Evolutionary conservation across 2,797 vertebrate species (phyloP), one percentile per base, ranked within the genome.

Genomic region (Parauchenoglanis ngamensis): DNA sequence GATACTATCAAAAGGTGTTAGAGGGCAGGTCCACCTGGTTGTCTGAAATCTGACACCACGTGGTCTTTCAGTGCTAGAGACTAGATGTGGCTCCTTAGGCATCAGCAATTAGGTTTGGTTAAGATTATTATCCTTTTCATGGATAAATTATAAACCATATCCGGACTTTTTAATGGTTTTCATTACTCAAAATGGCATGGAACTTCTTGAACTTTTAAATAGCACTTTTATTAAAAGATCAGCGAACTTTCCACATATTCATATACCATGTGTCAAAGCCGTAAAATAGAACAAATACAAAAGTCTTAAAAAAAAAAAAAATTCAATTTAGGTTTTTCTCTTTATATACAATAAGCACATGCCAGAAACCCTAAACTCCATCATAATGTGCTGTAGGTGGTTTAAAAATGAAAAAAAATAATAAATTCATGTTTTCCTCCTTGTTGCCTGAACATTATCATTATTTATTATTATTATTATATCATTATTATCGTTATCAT

Each of bases 1-100:
- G 61, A 87, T 77, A 72, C 88, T 65, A 72, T 87, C 56, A 82
- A 56, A 85, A 88, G 49, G 87, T 88, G 87, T 82, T 85, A 80
- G 65, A 85, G 83, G 83, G 67, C 83, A 81, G 83, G 67, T 87
- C 86, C 78, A 84, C 81, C 81, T 87, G 78, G 46, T 78, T 57
- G 52, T 83, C 72, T 54, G 73, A 83, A 83, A 77, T 83, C 61
- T 65, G 52, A 65, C 21, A 87, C 70, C 67, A n/a, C 59, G 13
- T 44, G 56, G 21, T 17, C 59, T 49, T 67, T 83, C 73, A 83
- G 59, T 17, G 6, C 21, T 40, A 49, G 44, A 21, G 54, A 65
- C 40, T 25, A 19, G n/a, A 83, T 52, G 61, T 0, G 44, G 61
- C 61, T 82, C 19, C 61, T 31, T 4, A 46, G 12, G 57, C 1